Base-by-base conservation (phyloP, 2,797 vertebrate species). In the Protosalanx chinensis region DNA sequence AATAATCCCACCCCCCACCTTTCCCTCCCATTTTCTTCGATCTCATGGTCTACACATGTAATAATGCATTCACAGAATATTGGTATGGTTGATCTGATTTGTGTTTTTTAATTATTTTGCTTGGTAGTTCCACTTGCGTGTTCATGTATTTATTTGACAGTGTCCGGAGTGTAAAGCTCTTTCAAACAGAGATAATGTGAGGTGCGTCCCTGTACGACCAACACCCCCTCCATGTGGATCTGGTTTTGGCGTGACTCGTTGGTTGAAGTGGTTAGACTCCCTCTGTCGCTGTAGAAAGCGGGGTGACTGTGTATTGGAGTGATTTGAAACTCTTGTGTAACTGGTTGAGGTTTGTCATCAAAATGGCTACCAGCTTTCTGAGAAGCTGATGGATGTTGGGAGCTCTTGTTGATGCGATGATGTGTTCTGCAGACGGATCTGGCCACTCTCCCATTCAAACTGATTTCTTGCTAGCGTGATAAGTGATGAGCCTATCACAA, bases 91-190 rank as follows among this genome's bases (percentile, higher is more conserved):
- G 81, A 27, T 59, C n/a, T 59, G 80, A 67, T 68, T 81, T 80
- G 74, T 87, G 77, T 80, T 85, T 80, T 83, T 76, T 3, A 78
- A 76, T 76, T 84, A 76, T 46, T 46, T 13, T 46, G 58, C 72
- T 78, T 73, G 85, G 74, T 80, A 79, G 70, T 79, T 51, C 41
- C 41, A 46, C 8, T 71, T 73, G 12, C 68, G 58, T 13, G 53
- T 37, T 57, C 53, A 77, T 78, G 27, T 87, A 87, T 88, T 91
- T 91, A 88, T 88, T 89, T 88, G 41, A 46, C 41, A 46, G 41
- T 46, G 10, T 46, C 41, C 2, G 84, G 87, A 91, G 71, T 58
- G 59, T 68, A 85, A 74, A 49, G 77, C 68, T 66, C 79, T 59
- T 81, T 81, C 68, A 76, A 76, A 76, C 29, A 51, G 61, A 72